A percentile compares a stretch with the other conserved stretches of the same genome.
Evolutionary conservation across 1,140 invertebrate genomes (phyloP).

Genomic region (Elysia chlorotica): DNA sequence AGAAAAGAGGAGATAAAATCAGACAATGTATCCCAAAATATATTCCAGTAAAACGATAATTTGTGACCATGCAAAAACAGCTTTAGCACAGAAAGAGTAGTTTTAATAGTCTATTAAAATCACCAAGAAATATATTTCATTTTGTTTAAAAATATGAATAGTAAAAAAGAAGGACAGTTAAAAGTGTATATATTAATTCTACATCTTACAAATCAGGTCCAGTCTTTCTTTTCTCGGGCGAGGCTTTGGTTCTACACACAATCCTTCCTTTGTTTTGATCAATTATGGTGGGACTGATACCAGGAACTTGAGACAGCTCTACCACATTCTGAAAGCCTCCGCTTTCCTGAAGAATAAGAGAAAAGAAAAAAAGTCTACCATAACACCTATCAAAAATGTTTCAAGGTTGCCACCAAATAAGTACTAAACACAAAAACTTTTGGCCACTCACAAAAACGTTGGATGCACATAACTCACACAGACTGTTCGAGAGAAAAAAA

Average conservation of each 20-base stretch:
- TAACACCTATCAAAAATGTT: no score
- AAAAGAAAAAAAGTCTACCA: neutral
- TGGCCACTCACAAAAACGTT: no score
- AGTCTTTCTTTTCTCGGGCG: conserved; percentile 13
- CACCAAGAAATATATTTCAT: neutral
- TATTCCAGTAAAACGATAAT: neutral
- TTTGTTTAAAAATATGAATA: neutral
- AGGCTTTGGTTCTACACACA: conserved; percentile 38
- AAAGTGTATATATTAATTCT: neutral
- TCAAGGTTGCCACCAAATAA: no score
- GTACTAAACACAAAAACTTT: neutral
- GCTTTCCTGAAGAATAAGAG: conserved; percentile 47
- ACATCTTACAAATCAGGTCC: neutral
- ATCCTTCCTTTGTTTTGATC: conserved; percentile 57
- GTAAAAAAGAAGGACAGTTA: neutral
- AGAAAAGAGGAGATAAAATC: neutral
- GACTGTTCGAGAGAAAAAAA: no score
- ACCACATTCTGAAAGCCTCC: conserved; percentile 57
- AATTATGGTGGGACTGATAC: conserved; percentile 58
- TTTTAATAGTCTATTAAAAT: neutral
- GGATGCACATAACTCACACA: no score
- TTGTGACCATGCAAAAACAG: no score
- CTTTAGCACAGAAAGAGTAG: neutral
- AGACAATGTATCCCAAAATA: neutral
- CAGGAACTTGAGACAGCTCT: conserved; percentile 58